Evolutionary conservation across 2,113 vertebrate genomes (phyloP), one percentile per base, ranked within the genome.

Genomic region (Falcunculus frontatus): DNA sequence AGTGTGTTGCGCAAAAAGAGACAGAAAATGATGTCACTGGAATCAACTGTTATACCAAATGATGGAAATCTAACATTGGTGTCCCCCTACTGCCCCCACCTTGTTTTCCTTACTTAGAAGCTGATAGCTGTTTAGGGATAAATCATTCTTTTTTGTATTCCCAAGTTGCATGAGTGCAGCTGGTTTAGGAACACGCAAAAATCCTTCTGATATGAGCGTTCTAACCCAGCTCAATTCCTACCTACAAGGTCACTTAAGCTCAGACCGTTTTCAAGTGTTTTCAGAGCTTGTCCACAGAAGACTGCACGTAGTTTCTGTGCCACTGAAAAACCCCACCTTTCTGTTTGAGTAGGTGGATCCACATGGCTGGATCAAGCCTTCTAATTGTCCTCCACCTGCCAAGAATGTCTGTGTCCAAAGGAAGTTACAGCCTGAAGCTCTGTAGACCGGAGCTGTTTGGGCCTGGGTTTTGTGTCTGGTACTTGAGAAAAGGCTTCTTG

Each of bases 151-250:
- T 33, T 65, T 57, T 50, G 22, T 33, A 4, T 79, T 63, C 39
- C 46, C 0, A 6, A 46, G 9, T 16, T 85, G 22, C n/a, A 14
- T 0, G 0, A 44, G 13, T 0, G 0, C 46, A 62, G 26, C 16
- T 69, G 21, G 3, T 59, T 84, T 41, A 55, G 65, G 44, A 84
- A 13, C 29, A 33, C 0, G 0, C 7, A 20, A 22, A 62, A 82
- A 35, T 78, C 53, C 16, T 39, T 41, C 35, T 50, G 39, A 37
- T 33, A 9, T 1, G 17, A 32, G 7, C 42, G 2, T 74, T 87
- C 7, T 63, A 25, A 81, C 77, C 11, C 52, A 78, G n/a, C 42
- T 63, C 25, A 25, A 4, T 32, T 62, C 55, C 55, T 62, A 46
- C 49, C 75, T 67, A 15, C 5, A 30, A 49, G 42, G 10, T 9